A percentile compares a stretch with the other conserved stretches of the same genome.
Conservation (phyloP, 2,797 vertebrate species). For the Paguma larvata region DNA sequence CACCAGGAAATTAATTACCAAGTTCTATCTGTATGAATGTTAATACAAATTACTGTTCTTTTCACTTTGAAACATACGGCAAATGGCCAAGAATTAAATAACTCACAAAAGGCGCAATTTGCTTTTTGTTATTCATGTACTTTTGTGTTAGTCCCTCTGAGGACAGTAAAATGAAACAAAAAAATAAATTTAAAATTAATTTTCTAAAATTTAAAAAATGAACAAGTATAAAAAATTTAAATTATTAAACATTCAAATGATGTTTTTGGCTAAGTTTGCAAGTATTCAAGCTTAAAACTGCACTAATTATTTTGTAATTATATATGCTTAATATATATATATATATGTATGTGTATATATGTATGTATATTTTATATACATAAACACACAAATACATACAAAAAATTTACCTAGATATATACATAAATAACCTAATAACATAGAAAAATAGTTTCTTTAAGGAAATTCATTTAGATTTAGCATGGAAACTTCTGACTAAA, state of each 20-base stretch:
- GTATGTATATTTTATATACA: not conserved
- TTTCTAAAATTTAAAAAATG: constrained; percentile 17
- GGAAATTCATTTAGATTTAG: not conserved
- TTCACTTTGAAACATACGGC: not conserved
- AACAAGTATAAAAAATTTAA: not conserved
- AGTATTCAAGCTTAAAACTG: not conserved
- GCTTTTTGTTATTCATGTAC: not conserved
- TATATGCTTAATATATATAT: not conserved
- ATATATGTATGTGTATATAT: not conserved
- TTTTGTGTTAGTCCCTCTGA: constrained; percentile 9
- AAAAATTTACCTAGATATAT: not conserved
- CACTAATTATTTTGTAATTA: not conserved
- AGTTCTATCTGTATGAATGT: not conserved
- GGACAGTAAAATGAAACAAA: not conserved
- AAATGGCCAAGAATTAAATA: constrained; percentile 52
- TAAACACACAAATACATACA: not conserved
- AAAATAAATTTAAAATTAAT: constrained; percentile 5
- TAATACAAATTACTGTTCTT: not conserved
- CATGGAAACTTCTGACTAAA: not conserved
- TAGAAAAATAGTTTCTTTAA: not conserved
- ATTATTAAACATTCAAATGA: not conserved
- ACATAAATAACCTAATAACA: not conserved
- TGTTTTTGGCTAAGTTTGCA: not conserved
- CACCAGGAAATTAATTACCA: not conserved
- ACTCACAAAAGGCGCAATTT: not conserved